phyloP scores from a whole-genome alignment of 1,140 invertebrate genomes.

The Lordiphosa collinella region DNA sequence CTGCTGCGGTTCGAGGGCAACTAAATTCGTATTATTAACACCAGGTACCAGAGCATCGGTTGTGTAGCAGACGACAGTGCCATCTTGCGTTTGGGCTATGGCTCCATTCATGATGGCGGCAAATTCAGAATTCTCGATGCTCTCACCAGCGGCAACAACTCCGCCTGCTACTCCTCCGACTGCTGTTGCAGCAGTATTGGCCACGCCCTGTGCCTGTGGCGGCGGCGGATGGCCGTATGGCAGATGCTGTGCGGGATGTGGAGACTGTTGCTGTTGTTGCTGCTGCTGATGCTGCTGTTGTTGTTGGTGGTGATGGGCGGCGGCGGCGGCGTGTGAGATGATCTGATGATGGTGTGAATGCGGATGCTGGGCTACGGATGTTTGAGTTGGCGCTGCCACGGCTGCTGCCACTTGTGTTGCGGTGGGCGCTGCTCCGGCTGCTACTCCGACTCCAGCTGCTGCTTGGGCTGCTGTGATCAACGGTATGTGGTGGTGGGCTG shows the following conservation, averaged over 20 bases:
- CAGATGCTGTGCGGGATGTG: conserved; percentile 54
- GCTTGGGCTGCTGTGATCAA: conserved; percentile 71
- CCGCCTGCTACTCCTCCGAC: conserved; percentile 27
- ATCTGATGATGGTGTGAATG: conserved; percentile 52
- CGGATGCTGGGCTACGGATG: conserved; percentile 30
- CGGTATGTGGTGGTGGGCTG: conserved; percentile 68
- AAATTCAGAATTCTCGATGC: conserved; percentile 69
- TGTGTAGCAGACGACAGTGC: conserved; percentile 67
- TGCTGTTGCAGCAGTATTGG: conserved; percentile 17
- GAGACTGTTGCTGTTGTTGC: conserved; percentile 41
- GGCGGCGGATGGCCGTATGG: conserved; percentile 53
- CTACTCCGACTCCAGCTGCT: conserved; percentile 44
- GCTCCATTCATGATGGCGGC: conserved; percentile 77
- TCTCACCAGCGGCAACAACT: conserved; percentile 26
- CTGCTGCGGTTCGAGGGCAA: conserved; percentile 67
- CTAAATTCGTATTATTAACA: conserved; percentile 76
- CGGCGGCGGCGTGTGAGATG: conserved; percentile 50
- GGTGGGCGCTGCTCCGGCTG: conserved; percentile 48
- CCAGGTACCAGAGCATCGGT: conserved; percentile 70
- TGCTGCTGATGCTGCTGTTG: conserved; percentile 43
- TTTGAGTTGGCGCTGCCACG: conserved; percentile 33
- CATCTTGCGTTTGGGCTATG: conserved; percentile 69
- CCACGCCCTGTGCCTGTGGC: conserved; percentile 31
- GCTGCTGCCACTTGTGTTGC: conserved; percentile 46
- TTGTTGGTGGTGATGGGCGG: conserved; percentile 53